A percentile compares a stretch with the other conserved stretches of the same genome.
These are phyloP conservation scores for Meloidogyne floridensis DNA, from an alignment of 1,140 invertebrate species.

Conservation along the genomic window DNA sequence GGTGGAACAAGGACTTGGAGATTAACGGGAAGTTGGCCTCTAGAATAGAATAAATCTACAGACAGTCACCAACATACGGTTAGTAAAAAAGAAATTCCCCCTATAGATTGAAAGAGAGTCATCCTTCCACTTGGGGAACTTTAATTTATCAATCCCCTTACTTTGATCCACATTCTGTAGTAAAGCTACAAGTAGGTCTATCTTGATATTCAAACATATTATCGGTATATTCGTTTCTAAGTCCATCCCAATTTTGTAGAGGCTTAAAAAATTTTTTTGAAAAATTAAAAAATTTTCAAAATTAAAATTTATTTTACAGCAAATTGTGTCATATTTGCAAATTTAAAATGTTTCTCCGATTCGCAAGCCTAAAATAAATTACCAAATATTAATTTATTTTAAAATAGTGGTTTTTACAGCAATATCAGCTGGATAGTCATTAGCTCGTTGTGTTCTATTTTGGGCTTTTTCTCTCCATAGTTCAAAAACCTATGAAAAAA, in stretches of 20 bases:
- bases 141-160: constrained; percentile 8
- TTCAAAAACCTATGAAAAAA: constrained; percentile 12
- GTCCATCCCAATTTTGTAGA: constrained; percentile 41
- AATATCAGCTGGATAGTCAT: constrained; percentile 33
- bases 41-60: no score
- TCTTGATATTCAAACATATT: constrained; percentile 61
- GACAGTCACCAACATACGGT: no score
- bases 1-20: no score
- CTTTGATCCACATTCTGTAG: constrained; percentile 79
- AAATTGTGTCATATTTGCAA: constrained; percentile 62
- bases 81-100: no score
- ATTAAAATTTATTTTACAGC: constrained; percentile 45
- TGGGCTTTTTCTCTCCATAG: constrained; percentile 4
- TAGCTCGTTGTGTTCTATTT: constrained; percentile 41
- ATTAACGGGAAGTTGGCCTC: no score
- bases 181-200: constrained; percentile 71
- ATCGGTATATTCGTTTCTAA: constrained; percentile 64
- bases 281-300: constrained; percentile 28
- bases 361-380: constrained; percentile 46
- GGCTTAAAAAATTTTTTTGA: constrained; percentile 24
- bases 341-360: constrained; percentile 53
- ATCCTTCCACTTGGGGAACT: no score
- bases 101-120: no score
- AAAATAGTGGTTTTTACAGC: background rate
- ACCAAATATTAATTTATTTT: background rate